Percentiles rank a stretch among this genome's conserved stretches.
phyloP scores from a whole-genome alignment of 2,888 invertebrate genomes.

The Synergus itoensis region DNA sequence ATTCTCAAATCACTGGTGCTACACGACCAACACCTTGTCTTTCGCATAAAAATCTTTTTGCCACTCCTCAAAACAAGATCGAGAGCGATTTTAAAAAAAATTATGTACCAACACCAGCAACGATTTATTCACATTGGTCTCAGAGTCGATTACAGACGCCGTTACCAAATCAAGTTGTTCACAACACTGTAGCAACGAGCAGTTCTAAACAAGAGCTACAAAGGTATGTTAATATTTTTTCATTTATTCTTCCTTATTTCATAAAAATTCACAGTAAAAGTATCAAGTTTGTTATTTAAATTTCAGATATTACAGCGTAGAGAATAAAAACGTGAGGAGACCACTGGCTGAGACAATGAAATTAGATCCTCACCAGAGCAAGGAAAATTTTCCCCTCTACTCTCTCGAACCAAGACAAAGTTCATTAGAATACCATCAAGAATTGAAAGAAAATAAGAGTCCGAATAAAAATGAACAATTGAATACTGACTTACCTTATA shows the following conservation, averaged over 20 bases:
- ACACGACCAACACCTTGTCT: constrained; percentile 64
- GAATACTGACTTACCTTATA: not conserved
- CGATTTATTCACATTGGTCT: constrained; percentile 65
- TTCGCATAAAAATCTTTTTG: constrained; percentile 69
- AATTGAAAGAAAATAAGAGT: constrained; percentile 62
- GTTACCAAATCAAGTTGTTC: constrained; percentile 56
- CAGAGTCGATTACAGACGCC: constrained; percentile 65
- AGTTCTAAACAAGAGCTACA: constrained; percentile 57
- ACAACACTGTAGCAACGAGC: constrained; percentile 57
- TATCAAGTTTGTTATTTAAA: constrained; percentile 17
- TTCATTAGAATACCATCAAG: constrained; percentile 49
- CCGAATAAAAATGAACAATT: constrained; percentile 48
- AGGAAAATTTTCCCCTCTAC: constrained; percentile 28
- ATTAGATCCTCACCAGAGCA: not conserved
- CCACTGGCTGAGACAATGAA: constrained; percentile 67
- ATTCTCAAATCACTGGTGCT: constrained; percentile 51
- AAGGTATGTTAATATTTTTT: constrained; percentile 54
- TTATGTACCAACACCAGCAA: constrained; percentile 66
- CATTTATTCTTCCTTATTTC: constrained; percentile 5
- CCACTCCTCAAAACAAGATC: constrained; percentile 68
- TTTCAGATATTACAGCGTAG: constrained; percentile 59
- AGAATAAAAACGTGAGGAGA: constrained; percentile 60
- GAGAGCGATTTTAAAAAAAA: constrained; percentile 55
- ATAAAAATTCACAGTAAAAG: not conserved
- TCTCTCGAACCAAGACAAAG: constrained; percentile 41